Evolutionary conservation across 2,888 invertebrate species (phyloP), one percentile per base, ranked within the genome.

Genomic region (Chloroclystis v-ata): DNA sequence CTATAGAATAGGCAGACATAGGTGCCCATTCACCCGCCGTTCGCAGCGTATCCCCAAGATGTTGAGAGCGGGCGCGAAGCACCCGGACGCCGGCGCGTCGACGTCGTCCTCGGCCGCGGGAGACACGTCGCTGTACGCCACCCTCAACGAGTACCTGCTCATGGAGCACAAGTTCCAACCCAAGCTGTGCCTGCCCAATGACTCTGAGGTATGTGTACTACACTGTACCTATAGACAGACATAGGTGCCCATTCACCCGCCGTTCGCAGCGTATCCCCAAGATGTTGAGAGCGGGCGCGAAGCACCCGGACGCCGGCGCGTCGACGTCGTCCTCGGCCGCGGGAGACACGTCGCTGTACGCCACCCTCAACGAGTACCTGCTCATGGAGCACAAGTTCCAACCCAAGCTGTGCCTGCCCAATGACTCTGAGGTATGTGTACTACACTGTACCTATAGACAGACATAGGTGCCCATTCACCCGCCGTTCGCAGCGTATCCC

Each of bases 311-410:
- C 90, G 32, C 32, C 82, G 28, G 7, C 16, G 49, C 59, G 39
- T 63, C 56, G 44, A 61, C 71, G 44, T 69, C 72, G 37, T 63
- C 49, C 53, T 55, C 12, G 54, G 47, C 14, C 50, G 47, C 28
- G 57, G 54, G 26, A 46, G 61, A 61, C 37, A 57, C 47, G 35
- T 52, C 71, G 47, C 83, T 91, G 60, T 87, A 90, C 72, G 82
- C 80, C 43, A 89, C 88, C 61, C 88, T 94, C 56, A 90, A 91
- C 72, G 93, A 93, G 87, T 91, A 91, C 66, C 89, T 93, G 68
- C 87, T 89, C 44, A 77, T 93, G 57, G 93, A 93, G 78, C 81
- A 87, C 57, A 93, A 93, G 89, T 93, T 91, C 76, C 92, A 92
- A 76, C 92, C 93, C 29, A 85, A 89, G 53, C 82, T 93, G 64